Evolutionary conservation across 2,888 invertebrate species (phyloP).

Genomic region (Phengaris alcon): DNA sequence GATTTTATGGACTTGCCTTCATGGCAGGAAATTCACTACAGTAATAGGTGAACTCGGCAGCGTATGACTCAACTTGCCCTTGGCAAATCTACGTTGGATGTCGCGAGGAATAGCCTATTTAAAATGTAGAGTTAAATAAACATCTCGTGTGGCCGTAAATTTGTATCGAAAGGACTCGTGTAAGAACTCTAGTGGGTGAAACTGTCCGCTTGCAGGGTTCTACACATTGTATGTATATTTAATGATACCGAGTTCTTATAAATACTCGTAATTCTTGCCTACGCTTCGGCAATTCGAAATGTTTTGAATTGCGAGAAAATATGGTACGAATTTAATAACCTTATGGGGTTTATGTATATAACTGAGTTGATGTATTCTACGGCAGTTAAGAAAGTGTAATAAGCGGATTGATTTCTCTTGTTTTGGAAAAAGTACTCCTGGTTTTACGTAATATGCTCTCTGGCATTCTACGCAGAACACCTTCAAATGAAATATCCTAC

Average conservation of each 20-base stretch:
- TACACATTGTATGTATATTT: slow-evolving; percentile 39
- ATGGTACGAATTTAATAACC: neutral
- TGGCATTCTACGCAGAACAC: no score
- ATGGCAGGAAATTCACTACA: neutral
- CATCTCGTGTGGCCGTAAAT: neutral
- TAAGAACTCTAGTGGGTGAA: slow-evolving; percentile 39
- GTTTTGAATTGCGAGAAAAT: slow-evolving; percentile 27
- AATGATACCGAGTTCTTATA: slow-evolving; percentile 33
- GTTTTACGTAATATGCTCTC: no score
- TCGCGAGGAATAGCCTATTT: neutral
- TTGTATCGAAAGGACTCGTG: slow-evolving; percentile 20
- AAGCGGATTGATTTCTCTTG: neutral
- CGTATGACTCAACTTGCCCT: neutral
- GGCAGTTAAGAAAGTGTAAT: neutral
- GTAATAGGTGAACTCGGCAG: neutral
- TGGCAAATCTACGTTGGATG: neutral
- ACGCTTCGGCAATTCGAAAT: slow-evolving; percentile 35
- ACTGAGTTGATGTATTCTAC: neutral
- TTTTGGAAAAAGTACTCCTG: no score
- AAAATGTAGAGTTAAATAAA: slow-evolving; percentile 7
- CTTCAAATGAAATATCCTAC: no score
- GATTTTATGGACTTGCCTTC: neutral
- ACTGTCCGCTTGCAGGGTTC: slow-evolving; percentile 37
- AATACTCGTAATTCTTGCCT: slow-evolving; percentile 29
- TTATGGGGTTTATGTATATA: neutral